Evolutionary conservation across 2,888 invertebrate genomes (phyloP), one percentile per base, ranked within the genome.

Genomic region (Diplazon laetatorius): DNA sequence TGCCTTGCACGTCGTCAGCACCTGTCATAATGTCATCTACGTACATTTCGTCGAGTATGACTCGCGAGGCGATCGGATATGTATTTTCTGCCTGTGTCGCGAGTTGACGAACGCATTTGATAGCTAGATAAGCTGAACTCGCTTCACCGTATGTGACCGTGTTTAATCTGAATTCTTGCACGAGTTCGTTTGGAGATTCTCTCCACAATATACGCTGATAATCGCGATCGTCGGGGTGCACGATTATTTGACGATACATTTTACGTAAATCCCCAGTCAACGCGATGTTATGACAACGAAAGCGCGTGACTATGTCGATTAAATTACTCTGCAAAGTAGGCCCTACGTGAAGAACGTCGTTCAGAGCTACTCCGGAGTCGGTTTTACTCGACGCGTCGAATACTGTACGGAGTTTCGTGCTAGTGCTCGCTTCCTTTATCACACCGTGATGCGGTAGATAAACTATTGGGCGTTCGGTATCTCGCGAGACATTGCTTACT

Each of bases 361-460:
- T 87, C 0, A 86, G 50, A 0, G 80, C 59, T 22, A 60, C 0
- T 4, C 76, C 77, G 3, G 71, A 57, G 1, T 20, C 16, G 0
- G 76, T 69, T 42, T 76, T 78, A 1, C 44, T 55, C 0, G 85
- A 87, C 1, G 81, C 87, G 60, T 88, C 85, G 66, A 85, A 88
- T 0, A 88, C 88, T 0, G 83, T 80, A n/a, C 87, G 74, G n/a
- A 86, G 46, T 18, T 84, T 85, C 0, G 85, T 86, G 12, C 39
- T 70, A 0, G 48, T 70, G 22, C 59, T 70, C 0, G 70, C 59
- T 4, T 69, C 59, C 4, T 69, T 35, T 1, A 69, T 59, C 14
- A 66, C 66, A 0, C 57, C 68, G 55, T 59, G 48, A 37, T 69
- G 59, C 48, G 69, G 69, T 30, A 69, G 18, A 22, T 69, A 69